Evolutionary conservation across 2,797 vertebrate species (phyloP).

Genomic region (Pangasius mekongensis): DNA sequence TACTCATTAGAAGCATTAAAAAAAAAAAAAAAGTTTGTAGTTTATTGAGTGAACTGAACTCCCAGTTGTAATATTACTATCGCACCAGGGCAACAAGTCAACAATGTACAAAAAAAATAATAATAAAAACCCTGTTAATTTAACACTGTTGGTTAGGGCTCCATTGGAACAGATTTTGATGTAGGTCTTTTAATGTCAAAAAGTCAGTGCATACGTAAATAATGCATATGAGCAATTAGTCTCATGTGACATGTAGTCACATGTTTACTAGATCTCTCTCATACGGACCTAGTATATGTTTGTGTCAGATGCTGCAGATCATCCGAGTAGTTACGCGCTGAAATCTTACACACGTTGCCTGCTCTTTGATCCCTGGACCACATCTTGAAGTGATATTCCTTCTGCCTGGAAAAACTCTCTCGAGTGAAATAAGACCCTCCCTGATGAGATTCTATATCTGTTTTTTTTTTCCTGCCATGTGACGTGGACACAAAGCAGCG

Average conservation of each 20-base stretch:
- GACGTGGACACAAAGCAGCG: background rate
- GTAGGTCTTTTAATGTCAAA: conserved; percentile 46
- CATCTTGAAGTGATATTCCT: no score
- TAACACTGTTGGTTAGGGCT: background rate
- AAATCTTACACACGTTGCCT: background rate
- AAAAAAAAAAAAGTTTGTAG: no score
- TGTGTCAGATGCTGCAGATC: background rate
- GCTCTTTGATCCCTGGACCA: background rate
- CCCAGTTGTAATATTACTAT: no score
- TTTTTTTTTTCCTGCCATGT: background rate
- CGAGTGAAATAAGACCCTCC: background rate
- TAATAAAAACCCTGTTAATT: no score
- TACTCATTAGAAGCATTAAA: no score
- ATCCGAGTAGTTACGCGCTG: background rate
- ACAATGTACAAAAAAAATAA: background rate
- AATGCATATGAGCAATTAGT: conserved; percentile 57
- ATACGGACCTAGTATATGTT: background rate
- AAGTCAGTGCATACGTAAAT: conserved; percentile 66
- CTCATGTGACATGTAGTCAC: background rate
- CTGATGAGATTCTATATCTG: background rate
- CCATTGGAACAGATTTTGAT: conserved; percentile 13
- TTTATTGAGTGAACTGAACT: no score
- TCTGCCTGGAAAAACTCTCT: background rate
- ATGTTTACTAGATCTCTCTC: background rate
- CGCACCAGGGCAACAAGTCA: no score